Conservation (phyloP, 92 coral and sea anemone genomes). For the Metridium senile region DNA sequence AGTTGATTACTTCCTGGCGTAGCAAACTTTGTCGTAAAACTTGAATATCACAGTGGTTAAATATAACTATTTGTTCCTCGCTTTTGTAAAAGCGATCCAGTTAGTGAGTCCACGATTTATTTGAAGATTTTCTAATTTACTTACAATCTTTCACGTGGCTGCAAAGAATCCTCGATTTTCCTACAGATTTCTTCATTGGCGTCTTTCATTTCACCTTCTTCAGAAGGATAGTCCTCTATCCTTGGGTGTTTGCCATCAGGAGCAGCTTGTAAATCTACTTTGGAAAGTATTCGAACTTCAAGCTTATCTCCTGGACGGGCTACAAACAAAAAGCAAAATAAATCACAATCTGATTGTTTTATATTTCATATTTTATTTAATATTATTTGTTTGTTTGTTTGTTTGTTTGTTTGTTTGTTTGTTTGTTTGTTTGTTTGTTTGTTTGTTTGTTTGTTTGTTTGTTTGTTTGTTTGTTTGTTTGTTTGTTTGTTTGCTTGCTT, state of each 20-base stretch:
- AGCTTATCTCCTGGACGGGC: conserved; percentile 49
- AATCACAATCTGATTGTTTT: no score
- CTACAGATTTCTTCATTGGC: conserved; percentile 90
- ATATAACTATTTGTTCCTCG: no score
- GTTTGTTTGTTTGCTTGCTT: neutral
- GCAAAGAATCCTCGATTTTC: conserved; percentile 83
- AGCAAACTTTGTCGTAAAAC: no score
- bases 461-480: no score
- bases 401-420: no score
- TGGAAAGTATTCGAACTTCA: conserved; percentile 71
- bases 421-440: no score
- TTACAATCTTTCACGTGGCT: conserved; percentile 62
- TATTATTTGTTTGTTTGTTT: neutral
- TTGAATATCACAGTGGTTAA: no score
- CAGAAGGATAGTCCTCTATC: conserved; percentile 46
- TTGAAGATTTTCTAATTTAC: conserved; percentile 13
- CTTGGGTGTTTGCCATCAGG: conserved; percentile 68
- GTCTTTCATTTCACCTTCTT: conserved; percentile 77
- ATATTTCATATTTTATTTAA: no score
- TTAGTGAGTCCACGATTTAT: no score
- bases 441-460: no score
- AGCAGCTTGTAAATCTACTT: conserved; percentile 64
- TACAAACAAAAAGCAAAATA: conserved; percentile 4
- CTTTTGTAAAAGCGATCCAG: no score
- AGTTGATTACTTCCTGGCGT: no score